phyloP scores from a whole-genome alignment of 1,140 invertebrate genomes.

The Pseudomyrmex concolor region DNA sequence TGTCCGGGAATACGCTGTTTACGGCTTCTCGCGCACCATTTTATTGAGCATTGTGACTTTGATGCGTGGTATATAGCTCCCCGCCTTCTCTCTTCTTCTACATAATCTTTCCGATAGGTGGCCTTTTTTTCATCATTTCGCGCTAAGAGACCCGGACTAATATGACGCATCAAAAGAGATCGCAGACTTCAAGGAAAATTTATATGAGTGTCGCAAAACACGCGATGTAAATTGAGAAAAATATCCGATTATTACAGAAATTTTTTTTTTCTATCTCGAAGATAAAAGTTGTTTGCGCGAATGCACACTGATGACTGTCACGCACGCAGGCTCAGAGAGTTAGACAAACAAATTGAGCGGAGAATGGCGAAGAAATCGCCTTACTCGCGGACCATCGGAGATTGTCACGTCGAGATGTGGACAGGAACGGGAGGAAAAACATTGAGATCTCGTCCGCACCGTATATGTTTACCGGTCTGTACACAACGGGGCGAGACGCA shows the following conservation, averaged over 20 bases:
- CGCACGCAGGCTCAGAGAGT: not conserved
- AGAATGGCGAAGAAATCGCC: not conserved
- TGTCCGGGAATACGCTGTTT: conserved; percentile 19
- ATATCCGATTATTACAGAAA: no score
- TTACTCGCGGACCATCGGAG: no score
- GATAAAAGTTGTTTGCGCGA: no score
- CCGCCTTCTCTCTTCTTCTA: no score
- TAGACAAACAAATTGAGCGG: conserved; percentile 20
- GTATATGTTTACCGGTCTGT: conserved; percentile 27
- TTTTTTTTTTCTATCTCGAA: no score
- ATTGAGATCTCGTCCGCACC: conserved; percentile 22
- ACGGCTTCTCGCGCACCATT: not conserved
- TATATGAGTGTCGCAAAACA: no score
- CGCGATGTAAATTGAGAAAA: no score
- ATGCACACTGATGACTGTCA: not conserved
- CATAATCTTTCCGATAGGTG: not conserved
- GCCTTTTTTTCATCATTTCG: not conserved
- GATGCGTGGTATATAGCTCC: not conserved
- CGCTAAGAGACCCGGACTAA: not conserved
- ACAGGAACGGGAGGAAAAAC: not conserved
- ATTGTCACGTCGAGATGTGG: not conserved
- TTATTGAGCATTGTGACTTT: not conserved
- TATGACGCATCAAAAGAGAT: not conserved
- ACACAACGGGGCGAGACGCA: conserved; percentile 21
- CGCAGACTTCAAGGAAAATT: no score